Conservation (phyloP, 2,113 vertebrate species). For the Gracilinanus agilis region DNA sequence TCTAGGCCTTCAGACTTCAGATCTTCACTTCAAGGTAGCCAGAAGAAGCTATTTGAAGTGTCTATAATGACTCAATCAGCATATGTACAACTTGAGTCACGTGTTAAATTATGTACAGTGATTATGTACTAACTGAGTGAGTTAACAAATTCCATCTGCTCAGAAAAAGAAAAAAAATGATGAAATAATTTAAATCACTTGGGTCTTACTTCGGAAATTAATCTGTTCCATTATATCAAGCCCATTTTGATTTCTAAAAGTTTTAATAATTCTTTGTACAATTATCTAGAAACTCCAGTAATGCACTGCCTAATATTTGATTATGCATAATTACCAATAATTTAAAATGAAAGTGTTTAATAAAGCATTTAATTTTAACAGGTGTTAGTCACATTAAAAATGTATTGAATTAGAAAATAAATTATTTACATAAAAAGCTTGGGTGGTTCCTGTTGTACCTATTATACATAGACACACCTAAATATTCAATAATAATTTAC, state of each 20-base stretch:
- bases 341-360: conserved; percentile 37
- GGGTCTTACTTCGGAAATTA: not conserved
- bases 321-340: conserved; percentile 44
- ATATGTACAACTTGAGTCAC: not conserved
- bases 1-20: too few species aligned
- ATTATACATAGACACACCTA: not conserved
- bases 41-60: conserved; percentile 23
- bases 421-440: conserved; percentile 32
- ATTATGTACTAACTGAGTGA: not conserved
- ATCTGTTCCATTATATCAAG: conserved; percentile 13
- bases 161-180: not conserved
- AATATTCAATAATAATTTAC: too few species aligned
- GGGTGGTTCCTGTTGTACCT: not conserved
- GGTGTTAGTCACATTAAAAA: conserved; percentile 24
- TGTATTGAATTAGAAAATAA: conserved; percentile 19
- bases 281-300: conserved; percentile 49
- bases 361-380: conserved; percentile 56
- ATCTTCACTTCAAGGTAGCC: not conserved
- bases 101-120: not conserved
- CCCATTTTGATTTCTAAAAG: not conserved
- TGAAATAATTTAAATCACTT: not conserved
- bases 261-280: conserved; percentile 24
- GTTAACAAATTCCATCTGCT: not conserved
- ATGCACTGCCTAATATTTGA: conserved; percentile 25
- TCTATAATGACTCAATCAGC: conserved; percentile 24